Evolutionary conservation across 2,113 vertebrate genomes (phyloP), one percentile per base, ranked within the genome.

Genomic region (Scophthalmus maximus): DNA sequence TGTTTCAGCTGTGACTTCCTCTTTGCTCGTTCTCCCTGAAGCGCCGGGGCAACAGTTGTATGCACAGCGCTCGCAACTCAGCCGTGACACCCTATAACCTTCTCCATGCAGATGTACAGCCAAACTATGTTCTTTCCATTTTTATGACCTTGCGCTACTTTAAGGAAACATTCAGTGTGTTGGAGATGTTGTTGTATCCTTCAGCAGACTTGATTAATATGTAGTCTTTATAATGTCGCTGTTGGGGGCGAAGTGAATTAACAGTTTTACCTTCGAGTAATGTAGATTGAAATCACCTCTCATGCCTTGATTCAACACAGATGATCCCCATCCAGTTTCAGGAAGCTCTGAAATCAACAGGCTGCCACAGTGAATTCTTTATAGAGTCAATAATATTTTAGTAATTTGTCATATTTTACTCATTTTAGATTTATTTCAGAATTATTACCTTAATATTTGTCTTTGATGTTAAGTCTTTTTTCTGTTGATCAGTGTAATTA

Each of bases 51-150:
- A 64, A 59, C 52, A 15, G 18, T 59, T 63, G 61, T 47, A 53
- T 70, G 78, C 44, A 29, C 68, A 77, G 57, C 23, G 17, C 60
- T 53, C 49, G 46, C 50, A 55, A 49, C 26, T 64, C 27, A 63
- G 44, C 64, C 71, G 52, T 62, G 22, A 36, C 63, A 34, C 50
- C 34, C 23, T 70, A 62, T 40, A 63, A 68, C 56, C 53, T 64
- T 49, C 53, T 53, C 32, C 44, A 56, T 61, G 65, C 65, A 62
- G 25, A 73, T 74, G 78, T 68, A 65, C 8, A 75, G 42, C 42
- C 64, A 17, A 38, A 55, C 27, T 47, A 32, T 62, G 52, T 49
- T 66, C 8, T 69, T 38, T 58, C 3, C 0, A 12, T 36, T 58
- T 46, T n/a, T 23, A 27, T 42, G 53, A 60, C 29, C 55, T 30